Evolutionary conservation across 1,140 invertebrate species (phyloP), one percentile per base, ranked within the genome.

Genomic region (Heliothis virescens): DNA sequence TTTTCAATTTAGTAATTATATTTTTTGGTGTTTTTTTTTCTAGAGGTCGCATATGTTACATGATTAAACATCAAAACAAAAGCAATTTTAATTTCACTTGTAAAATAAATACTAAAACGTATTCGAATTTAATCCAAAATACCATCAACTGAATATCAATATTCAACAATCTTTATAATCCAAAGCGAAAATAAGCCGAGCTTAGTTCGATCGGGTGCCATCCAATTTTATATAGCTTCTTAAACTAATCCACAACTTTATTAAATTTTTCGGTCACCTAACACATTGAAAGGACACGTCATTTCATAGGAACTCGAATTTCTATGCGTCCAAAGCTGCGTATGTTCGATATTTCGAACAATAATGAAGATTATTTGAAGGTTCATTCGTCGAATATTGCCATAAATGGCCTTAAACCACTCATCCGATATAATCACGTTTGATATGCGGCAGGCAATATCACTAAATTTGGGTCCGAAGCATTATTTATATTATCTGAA

Each of bases 361-460:
- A 72, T 74, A 41, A 48, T 48, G 26, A 21, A 74, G 53, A 74
- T 60, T 59, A 73, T 59, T 59, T n/a, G 21, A 57, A 73, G 50
- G 53, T 5, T 59, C 9, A 73, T 60, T 48, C 71, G 15, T 21
- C 71, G n/a, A 60, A 71, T 71, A 71, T 71, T 71, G 67, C 48
- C 72, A 41, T 7, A 57, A 74, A 74, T 60, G 53, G 72, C 16
- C 18, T 60, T 41, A 48, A 29, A 10, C 53, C 34, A 16, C n/a
- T 74, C 72, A 74, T 48, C 52, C 29, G 72, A 47, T 16, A 74
- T 60, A 74, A 74, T 74, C 72, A 74, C 34, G 29, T 74, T 60
- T 47, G 34, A 59, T 74, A 74, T 57, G 57, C 34, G 52, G 69
- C 18, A 62, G 63, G 41, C 41, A 41, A 71, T 74, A 48, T 74